Base-by-base conservation (phyloP, 1,140 invertebrate species). In the Oreohelix idahoensis region DNA sequence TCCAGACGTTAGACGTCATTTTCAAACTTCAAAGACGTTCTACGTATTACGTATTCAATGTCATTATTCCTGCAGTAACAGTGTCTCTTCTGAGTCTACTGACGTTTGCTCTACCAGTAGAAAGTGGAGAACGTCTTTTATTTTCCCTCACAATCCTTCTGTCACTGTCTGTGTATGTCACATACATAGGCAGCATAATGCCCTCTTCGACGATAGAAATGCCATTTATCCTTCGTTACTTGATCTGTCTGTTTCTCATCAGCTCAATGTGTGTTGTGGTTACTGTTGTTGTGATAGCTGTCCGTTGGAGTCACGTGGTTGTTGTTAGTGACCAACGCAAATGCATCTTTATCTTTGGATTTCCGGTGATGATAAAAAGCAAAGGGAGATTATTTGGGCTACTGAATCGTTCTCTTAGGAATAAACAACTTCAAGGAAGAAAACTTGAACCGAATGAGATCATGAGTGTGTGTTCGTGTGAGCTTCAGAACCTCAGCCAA, bases 101-200 rank as follows among this genome's bases (percentile, higher is more conserved):
- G 35, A 86, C 89, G 35, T 90, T 90, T 84, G 83, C 84, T 38
- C 82, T 92, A 29, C 91, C 90, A 20, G 85, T 87, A 15, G 89
- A 91, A 29, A 84, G 87, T 36, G 91, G 90, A 20, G 91, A 92
- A 83, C 89, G 89, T 81, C 84, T 92, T 63, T 85, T 86, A 10
- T 86, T 88, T 63, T 86, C 87, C 1, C 82, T 91, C 66, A 92
- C 91, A 23, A 89, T 91, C 23, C 88, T 92, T 4, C 83, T 92
- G 23, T 84, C 91, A 15, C 89, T 90, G 76, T 89, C 90, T 29
- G 91, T 92, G 5, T 90, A 91, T 73, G 83, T 91, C 74, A 88
- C 91, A 5, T 78, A 91, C 35, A 88, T 92, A 26, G 86, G 89
- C 15, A 90, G 89, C 75, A 89, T 83, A 66, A 89, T 92, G 82